Conservation (phyloP, 2,888 invertebrate genomes). For the Endotricha flammealis region DNA sequence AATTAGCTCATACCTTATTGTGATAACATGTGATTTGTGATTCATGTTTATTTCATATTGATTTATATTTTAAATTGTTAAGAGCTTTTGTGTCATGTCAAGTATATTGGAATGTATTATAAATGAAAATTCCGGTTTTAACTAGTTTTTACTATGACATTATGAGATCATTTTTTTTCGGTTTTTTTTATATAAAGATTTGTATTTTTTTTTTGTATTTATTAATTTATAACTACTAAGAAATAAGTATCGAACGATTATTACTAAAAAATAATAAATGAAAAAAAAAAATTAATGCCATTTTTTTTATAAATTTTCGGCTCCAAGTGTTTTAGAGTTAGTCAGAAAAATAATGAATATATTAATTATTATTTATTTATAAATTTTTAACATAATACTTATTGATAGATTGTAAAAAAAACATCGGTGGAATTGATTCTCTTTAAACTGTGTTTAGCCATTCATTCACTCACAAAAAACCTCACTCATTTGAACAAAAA, state of each 20-base stretch:
- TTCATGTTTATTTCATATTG: too few relatives aligned
- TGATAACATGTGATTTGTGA: too few relatives aligned
- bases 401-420: conserved; percentile 23
- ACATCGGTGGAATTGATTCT: conserved; percentile 42
- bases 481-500: conserved; percentile 16
- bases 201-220: conserved; percentile 62
- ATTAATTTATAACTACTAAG: conserved; percentile 38
- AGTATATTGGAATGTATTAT: too few relatives aligned
- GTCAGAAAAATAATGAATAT: conserved; percentile 21
- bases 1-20: too few relatives aligned
- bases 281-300: conserved; percentile 25
- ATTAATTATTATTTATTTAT: conserved; percentile 13
- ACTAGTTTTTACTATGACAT: conserved; percentile 10
- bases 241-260: conserved; percentile 39
- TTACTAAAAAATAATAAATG: conserved; percentile 23
- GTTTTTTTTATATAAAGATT: conserved; percentile 43
- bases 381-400: conserved; percentile 22
- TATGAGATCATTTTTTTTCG: conserved; percentile 65
- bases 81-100: too few relatives aligned
- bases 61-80: too few relatives aligned
- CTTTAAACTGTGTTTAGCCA: conserved; percentile 19
- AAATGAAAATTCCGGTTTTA: too few relatives aligned
- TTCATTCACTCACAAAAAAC: conserved; percentile 14
- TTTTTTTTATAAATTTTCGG: conserved; percentile 18
- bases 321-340: conserved; percentile 21